Base-by-base conservation (phyloP, 2,797 vertebrate species). In the Bovichtus diacanthus region DNA sequence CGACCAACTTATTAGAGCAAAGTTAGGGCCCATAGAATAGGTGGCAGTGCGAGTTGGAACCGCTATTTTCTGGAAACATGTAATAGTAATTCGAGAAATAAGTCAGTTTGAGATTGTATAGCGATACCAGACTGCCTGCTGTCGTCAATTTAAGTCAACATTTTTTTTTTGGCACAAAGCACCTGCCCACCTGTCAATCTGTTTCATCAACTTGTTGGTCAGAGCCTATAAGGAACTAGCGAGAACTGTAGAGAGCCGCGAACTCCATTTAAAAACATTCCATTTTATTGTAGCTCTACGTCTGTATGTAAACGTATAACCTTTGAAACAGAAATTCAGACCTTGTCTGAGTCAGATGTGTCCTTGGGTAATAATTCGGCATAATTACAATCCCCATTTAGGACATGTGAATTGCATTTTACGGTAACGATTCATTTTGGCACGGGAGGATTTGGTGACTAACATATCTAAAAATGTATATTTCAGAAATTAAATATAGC, bases 111-210 rank as follows among this genome's bases (percentile, higher is more conserved):
- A 18, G 25, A 15, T n/a, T 59, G 46, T 18, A 11, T 1, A 2
- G 8, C 6, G 0, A 23, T 9, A 7, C 4, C 10, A 23, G 19
- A 1, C 25, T 12, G 3, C 18, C 15, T 7, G 29, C 15, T 51
- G 12, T 55, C 49, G 31, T 0, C 8, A 27, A 1, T 15, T 43
- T 3, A 36, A 29, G n/a, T 1, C 38, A 38, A 47, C 18, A 21
- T 11, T 47, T n/a, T n/a, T n/a, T n/a, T 34, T 12, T 69, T 82
- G 78, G 74, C 76, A 78, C 62, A 39, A n/a, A 65, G 83, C 86
- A 88, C 88, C 86, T 90, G 87, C 29, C 27, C 84, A 77, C 83
- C 87, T 87, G 88, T 79, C 83, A 78, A 65, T 63, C 50, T 79
- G 43, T 62, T 39, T 62, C 78, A 67, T 68, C 76, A 51, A 49